phyloP scores from a whole-genome alignment of 2,888 invertebrate species.

The Ramazzottius varieornatus region DNA sequence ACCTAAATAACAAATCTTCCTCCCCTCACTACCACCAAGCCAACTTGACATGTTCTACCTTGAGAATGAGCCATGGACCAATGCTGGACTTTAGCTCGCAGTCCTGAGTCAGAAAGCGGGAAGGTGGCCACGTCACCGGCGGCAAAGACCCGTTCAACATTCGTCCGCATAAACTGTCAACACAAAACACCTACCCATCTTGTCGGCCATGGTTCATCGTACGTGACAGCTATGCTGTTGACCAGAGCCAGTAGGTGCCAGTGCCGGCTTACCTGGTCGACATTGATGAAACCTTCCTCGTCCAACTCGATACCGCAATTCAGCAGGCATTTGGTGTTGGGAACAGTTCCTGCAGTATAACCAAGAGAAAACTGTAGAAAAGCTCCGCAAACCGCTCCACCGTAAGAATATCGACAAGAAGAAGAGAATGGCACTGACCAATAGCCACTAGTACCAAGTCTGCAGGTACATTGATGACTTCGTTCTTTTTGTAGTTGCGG shows the following conservation, averaged over 20 bases:
- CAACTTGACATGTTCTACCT: too few relatives aligned
- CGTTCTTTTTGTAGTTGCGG: neutral
- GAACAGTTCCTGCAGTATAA: neutral
- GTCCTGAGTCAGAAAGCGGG: neutral
- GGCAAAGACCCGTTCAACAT: neutral
- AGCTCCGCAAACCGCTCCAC: too few relatives aligned
- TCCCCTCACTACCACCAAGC: too few relatives aligned
- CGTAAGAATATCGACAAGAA: neutral
- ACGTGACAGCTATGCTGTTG: too few relatives aligned
- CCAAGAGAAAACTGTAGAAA: neutral
- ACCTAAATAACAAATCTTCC: conserved; percentile 21
- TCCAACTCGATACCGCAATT: neutral
- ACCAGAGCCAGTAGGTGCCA: too few relatives aligned
- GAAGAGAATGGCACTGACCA: neutral
- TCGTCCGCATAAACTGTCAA: neutral
- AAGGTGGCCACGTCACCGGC: neutral
- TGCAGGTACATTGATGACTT: neutral
- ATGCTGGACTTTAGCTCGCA: neutral
- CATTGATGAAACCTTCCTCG: neutral
- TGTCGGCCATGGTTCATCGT: too few relatives aligned
- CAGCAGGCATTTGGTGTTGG: neutral
- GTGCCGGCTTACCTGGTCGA: neutral
- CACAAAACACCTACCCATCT: too few relatives aligned
- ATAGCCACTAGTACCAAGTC: neutral
- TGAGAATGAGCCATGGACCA: neutral